Conservation (phyloP, 2,113 vertebrate species). For the Lepus americanus region DNA sequence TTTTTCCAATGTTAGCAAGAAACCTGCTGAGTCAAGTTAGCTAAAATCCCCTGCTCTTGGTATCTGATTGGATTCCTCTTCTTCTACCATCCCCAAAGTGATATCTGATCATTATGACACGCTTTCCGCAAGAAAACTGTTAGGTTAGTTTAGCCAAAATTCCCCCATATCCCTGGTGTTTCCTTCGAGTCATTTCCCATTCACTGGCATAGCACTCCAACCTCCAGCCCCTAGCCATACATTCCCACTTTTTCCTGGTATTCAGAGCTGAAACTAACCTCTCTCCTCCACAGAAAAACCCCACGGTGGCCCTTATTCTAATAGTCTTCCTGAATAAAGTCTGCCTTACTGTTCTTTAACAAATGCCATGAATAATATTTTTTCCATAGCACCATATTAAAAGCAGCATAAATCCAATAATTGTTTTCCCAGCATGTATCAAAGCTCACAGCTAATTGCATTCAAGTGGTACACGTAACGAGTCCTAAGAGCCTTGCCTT, state of each 20-base stretch:
- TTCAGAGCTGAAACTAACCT: background rate
- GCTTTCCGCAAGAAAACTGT: background rate
- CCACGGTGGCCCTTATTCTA: background rate
- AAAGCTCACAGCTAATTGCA: background rate
- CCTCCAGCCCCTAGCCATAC: background rate
- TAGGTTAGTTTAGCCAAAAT: background rate
- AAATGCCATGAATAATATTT: background rate
- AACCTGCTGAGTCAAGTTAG: background rate
- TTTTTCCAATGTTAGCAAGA: background rate
- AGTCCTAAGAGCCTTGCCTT: background rate
- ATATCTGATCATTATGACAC: background rate
- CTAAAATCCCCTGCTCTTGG: background rate
- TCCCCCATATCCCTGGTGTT: fast-evolving
- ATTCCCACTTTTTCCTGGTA: background rate
- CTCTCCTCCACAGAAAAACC: background rate
- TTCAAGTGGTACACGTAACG: background rate
- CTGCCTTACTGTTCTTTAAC: background rate
- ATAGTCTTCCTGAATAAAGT: background rate
- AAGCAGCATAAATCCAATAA: background rate
- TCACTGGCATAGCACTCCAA: background rate
- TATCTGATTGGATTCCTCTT: background rate
- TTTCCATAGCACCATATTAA: background rate
- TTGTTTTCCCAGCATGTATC: background rate
- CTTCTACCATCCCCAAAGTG: background rate
- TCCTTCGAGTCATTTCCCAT: background rate